These are phyloP conservation scores for Lordiphosa mommai DNA, from an alignment of 1,140 invertebrate species.

Conservation along the genomic window DNA sequence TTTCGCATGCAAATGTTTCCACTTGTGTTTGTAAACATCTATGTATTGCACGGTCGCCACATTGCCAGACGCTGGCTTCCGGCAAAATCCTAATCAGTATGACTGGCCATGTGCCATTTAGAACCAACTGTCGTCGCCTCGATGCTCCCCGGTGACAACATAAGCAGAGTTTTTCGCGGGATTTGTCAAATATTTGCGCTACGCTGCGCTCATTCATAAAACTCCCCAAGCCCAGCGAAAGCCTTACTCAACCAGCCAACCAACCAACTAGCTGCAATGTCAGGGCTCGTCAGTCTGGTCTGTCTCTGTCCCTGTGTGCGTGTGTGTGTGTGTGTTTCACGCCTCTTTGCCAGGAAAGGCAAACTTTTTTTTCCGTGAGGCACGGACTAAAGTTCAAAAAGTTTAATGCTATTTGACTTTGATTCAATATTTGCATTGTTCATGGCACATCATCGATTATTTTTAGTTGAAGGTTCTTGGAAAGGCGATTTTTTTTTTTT, in stretches of 20 bases:
- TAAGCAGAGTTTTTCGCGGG: constrained; percentile 72
- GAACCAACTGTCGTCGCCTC: constrained; percentile 12
- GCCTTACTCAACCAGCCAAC: too few relatives aligned
- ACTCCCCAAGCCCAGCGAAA: background rate
- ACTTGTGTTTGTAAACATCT: constrained; percentile 11
- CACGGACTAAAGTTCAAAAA: constrained; percentile 62
- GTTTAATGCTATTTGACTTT: constrained; percentile 76
- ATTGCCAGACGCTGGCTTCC: constrained; percentile 4
- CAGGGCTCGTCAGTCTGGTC: constrained; percentile 25
- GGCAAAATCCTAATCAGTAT: constrained; percentile 15
- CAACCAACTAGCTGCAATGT: constrained; percentile 24
- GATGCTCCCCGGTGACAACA: constrained; percentile 50
- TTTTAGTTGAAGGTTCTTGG: constrained; percentile 35
- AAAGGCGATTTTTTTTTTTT: constrained; percentile 24
- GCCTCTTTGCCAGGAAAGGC: constrained; percentile 33
- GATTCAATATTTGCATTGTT: constrained; percentile 72
- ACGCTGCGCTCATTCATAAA: constrained; percentile 63
- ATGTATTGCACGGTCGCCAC: background rate
- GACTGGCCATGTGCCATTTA: constrained; percentile 26
- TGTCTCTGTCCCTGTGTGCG: background rate
- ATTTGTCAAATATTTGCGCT: constrained; percentile 76
- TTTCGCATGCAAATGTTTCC: constrained; percentile 31
- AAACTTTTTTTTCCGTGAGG: constrained; percentile 47
- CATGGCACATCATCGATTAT: constrained; percentile 60
- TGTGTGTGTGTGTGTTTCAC: constrained; percentile 39